Base-by-base conservation (phyloP, 2,113 vertebrate genomes). In the Eidolon helvum region DNA sequence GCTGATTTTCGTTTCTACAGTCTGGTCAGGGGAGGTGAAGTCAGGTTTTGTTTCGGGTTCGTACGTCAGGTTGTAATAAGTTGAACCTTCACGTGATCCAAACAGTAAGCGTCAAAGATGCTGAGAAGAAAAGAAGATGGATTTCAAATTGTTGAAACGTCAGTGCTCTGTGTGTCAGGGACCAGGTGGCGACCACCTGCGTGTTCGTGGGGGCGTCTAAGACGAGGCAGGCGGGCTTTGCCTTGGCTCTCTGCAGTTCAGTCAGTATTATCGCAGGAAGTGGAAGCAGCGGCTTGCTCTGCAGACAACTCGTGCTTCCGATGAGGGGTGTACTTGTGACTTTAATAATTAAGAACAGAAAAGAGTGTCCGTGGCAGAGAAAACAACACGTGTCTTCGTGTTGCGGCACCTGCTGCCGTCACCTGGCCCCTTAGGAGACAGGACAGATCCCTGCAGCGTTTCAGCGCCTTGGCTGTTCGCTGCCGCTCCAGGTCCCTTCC, bases 391-490 rank as follows among this genome's bases (percentile, higher is more conserved):
- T 15, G 1, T 8, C 50, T 30, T 35, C 2, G 0, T 7, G 1
- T 2, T n/a, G 65, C 45, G 0, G 0, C 0, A 0, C 24, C 1
- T n/a, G 82, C 35, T 19, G 8, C 66, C 24, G 55, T 10, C 4
- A 0, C 9, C 35, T 2, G 22, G 30, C 2, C 26, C 10, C 2
- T 0, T 0, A 1, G 0, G 9, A 45, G 35, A 61, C 16, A 0
- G 69, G 8, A 10, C 1, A 3, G 5, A 10, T 1, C 22, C 11
- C 50, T 26, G 2, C 22, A 0, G n/a, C 22, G 45, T 14, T 33
- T 21, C 38, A 16, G 57, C 5, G 19, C 65, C 74, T n/a, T 5
- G 26, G 72, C 38, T 1, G 0, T 14, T 10, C 3, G 22, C 71
- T 1, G 1, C 1, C 5, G 40, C 15, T 4, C 6, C 75, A 24